These are phyloP conservation scores for Heliconius cydno DNA, from an alignment of 2,888 invertebrate species.

Conservation along the genomic window DNA sequence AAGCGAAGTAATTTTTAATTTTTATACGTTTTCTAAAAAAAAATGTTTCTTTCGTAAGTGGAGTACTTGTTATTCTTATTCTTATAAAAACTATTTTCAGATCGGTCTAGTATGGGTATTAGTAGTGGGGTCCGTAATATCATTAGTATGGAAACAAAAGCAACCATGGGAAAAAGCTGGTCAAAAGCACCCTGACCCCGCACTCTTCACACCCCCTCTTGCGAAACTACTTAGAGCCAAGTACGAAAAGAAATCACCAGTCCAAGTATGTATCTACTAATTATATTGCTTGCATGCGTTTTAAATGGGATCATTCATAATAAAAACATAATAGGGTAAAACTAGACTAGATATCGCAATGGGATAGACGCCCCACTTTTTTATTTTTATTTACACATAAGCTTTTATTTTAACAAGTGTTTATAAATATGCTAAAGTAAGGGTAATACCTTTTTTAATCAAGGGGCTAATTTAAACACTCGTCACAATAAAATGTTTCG, in stretches of 20 bases:
- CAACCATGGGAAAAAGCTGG: constrained; percentile 73
- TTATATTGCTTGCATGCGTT: neutral
- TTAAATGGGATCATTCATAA: neutral
- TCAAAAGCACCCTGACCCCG: constrained; percentile 65
- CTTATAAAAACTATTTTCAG: constrained; percentile 50
- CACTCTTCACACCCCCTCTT: constrained; percentile 73
- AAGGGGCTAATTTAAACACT: no score
- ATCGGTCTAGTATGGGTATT: constrained; percentile 74
- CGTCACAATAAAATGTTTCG: no score
- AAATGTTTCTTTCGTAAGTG: no score
- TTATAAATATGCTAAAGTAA: no score
- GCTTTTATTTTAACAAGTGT: no score
- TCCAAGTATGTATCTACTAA: constrained; percentile 58
- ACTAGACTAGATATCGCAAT: no score
- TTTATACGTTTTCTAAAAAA: no score
- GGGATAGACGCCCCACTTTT: no score
- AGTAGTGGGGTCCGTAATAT: constrained; percentile 65
- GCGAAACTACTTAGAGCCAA: constrained; percentile 59
- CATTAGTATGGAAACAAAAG: constrained; percentile 65
- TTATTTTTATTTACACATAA: no score
- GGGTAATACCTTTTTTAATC: no score
- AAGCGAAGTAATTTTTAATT: neutral
- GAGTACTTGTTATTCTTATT: neutral
- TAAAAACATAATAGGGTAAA: no score
- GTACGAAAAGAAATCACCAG: constrained; percentile 49